Conservation (phyloP, 1,140 invertebrate species). For the Orchestia grillus region DNA sequence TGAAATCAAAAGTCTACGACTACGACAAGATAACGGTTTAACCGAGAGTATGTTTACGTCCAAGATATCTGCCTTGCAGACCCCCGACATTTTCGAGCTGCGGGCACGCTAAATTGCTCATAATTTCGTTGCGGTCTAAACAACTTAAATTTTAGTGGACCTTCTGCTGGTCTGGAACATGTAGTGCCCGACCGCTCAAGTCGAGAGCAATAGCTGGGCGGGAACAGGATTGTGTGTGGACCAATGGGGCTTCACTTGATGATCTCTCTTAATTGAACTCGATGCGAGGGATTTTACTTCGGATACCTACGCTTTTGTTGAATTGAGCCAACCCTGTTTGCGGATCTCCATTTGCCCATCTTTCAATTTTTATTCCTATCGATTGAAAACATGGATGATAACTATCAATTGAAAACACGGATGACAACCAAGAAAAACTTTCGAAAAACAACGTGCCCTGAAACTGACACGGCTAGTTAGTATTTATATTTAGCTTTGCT, state of each 20-base stretch:
- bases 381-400: too few relatives aligned
- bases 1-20: not conserved
- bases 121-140: not conserved
- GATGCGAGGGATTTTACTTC: not conserved
- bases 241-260: not conserved
- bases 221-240: not conserved
- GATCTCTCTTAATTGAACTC: slow-evolving; percentile 1
- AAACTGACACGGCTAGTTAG: too few relatives aligned
- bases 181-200: not conserved
- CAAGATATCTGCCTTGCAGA: not conserved
- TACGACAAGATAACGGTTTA: not conserved
- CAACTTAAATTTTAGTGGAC: not conserved
- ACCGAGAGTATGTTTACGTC: not conserved
- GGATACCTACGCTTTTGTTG: not conserved
- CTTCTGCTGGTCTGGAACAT: not conserved
- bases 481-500: too few relatives aligned
- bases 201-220: not conserved
- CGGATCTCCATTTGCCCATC: not conserved
- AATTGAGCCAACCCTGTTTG: not conserved
- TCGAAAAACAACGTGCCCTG: too few relatives aligned
- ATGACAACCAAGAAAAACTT: too few relatives aligned
- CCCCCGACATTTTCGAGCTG: not conserved
- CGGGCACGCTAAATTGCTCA: not conserved
- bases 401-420: too few relatives aligned
- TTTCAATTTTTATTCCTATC: not conserved